Evolutionary conservation across 2,113 vertebrate species (phyloP).

Genomic region (Gambusia affinis): DNA sequence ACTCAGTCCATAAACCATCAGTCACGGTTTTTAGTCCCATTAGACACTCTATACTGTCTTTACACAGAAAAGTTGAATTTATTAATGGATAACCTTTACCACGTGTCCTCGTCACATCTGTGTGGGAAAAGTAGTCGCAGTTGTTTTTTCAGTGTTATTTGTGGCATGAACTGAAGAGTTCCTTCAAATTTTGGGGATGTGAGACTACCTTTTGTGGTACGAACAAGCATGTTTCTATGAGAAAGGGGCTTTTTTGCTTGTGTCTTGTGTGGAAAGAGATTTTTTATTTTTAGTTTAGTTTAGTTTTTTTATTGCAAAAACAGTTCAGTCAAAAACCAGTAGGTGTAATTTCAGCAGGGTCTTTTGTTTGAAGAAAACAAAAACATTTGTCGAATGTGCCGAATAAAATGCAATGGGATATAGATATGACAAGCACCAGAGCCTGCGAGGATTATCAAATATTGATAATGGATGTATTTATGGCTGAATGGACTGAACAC

Average conservation of each 20-base stretch:
- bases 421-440: too few relatives aligned
- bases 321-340: not conserved
- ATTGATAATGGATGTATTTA: too few relatives aligned
- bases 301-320: conserved; percentile 32
- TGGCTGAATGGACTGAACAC: too few relatives aligned
- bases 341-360: not conserved
- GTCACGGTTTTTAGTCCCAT: conserved; percentile 68
- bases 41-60: conserved; percentile 58
- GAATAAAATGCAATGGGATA: too few relatives aligned
- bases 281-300: not conserved
- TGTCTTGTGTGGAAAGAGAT: conserved; percentile 20
- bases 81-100: conserved; percentile 45
- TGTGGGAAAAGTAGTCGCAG: conserved; percentile 45
- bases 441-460: too few relatives aligned
- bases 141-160: conserved; percentile 58
- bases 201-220: conserved; percentile 64
- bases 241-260: conserved; percentile 37
- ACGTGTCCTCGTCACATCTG: conserved; percentile 24
- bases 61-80: conserved; percentile 42
- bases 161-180: conserved; percentile 55
- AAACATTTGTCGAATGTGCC: not conserved
- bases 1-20: conserved; percentile 50
- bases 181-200: conserved; percentile 67
- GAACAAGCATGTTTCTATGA: conserved; percentile 53
- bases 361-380: conserved; percentile 1